Percentiles rank a stretch among this genome's conserved stretches.
Evolutionary conservation across 2,797 vertebrate genomes (phyloP).

Genomic region (Fundulus diaphanus): DNA sequence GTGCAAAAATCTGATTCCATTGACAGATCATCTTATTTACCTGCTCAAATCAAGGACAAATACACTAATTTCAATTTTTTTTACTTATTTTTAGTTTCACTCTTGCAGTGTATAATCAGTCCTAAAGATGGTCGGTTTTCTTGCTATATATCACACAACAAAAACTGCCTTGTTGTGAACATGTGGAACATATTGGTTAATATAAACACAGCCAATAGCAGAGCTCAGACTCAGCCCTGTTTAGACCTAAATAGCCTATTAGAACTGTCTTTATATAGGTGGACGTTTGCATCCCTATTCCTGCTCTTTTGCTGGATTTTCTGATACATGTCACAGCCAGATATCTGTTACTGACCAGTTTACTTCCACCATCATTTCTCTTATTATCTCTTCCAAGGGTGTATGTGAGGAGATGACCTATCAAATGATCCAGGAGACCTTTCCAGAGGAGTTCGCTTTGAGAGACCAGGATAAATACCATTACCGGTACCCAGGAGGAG

Average conservation of each 20-base stretch:
- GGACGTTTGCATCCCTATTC: background rate
- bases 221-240: background rate
- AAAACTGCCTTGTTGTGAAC: background rate
- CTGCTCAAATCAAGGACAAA: too few relatives aligned
- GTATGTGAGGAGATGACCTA: slow-evolving; percentile 99
- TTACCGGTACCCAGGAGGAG: slow-evolving; percentile 97
- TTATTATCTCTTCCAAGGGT: slow-evolving; percentile 78
- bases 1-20: too few relatives aligned
- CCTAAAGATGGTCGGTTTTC: background rate
- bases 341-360: background rate
- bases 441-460: slow-evolving; percentile 94
- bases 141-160: background rate
- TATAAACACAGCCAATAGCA: background rate
- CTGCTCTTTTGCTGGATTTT: background rate
- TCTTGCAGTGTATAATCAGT: too few relatives aligned
- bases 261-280: background rate
- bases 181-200: background rate
- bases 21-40: too few relatives aligned
- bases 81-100: too few relatives aligned
- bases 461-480: slow-evolving; percentile 98
- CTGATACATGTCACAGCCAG: background rate
- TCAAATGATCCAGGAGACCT: slow-evolving; percentile 89
- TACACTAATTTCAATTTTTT: too few relatives aligned
- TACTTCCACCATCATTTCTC: background rate
- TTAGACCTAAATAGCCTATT: background rate